A percentile compares a stretch with the other conserved stretches of the same genome.
These are phyloP conservation scores for Calephelis perditalis DNA, from an alignment of 2,888 invertebrate genomes.

Conservation along the genomic window DNA sequence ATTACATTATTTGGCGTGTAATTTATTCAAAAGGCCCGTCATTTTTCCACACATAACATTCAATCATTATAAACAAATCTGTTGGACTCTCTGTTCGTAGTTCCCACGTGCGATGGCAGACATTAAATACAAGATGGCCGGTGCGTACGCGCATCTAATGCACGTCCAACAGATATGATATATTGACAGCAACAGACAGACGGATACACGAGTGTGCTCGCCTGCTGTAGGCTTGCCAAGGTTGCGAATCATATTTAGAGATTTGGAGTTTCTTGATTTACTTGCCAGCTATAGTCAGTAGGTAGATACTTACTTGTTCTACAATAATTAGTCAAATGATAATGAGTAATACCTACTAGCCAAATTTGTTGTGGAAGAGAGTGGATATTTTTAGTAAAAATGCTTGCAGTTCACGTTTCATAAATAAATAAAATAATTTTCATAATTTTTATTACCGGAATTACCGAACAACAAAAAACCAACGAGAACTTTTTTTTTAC, in stretches of 20 bases:
- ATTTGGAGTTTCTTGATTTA: constrained; percentile 26
- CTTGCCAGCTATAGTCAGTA: too few relatives aligned
- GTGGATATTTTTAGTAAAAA: too few relatives aligned
- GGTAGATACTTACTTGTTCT: too few relatives aligned
- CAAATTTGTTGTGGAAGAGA: too few relatives aligned
- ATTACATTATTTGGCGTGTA: constrained; percentile 13
- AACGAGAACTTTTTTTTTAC: too few relatives aligned
- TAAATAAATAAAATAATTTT: too few relatives aligned
- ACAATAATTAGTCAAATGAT: too few relatives aligned
- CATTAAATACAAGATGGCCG: constrained; percentile 62
- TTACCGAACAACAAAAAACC: too few relatives aligned
- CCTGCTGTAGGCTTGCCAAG: constrained; percentile 24
- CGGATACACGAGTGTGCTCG: constrained; percentile 42
- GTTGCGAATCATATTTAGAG: constrained; percentile 26
- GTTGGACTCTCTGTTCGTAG: constrained; percentile 23
- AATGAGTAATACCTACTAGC: too few relatives aligned
- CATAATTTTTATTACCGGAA: too few relatives aligned
- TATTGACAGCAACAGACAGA: constrained; percentile 59
- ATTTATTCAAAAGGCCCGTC: constrained; percentile 17
- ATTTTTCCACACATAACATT: constrained; percentile 18
- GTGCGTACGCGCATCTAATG: constrained; percentile 50
- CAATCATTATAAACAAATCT: constrained; percentile 26
- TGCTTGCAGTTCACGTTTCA: too few relatives aligned
- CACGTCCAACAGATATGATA: constrained; percentile 63
- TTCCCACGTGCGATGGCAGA: constrained; percentile 43